phyloP scores from a whole-genome alignment of 2,797 vertebrate species.

The Squalus acanthias region DNA sequence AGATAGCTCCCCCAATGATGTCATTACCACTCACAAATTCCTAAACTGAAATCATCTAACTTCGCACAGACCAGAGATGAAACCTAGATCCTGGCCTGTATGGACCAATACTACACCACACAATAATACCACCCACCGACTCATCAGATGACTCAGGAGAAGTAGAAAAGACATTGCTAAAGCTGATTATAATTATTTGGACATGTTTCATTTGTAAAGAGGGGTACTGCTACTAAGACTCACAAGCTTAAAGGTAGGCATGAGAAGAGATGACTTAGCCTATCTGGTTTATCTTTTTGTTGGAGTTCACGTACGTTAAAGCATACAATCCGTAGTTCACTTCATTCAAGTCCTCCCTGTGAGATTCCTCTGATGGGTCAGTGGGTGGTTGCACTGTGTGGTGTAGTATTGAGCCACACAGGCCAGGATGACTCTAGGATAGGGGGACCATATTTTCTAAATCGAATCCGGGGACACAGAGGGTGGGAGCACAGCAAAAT shows the following conservation, averaged over 20 bases:
- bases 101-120: not conserved
- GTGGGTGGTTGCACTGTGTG: not conserved
- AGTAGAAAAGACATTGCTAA: not conserved
- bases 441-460: too few species aligned
- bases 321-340: not conserved
- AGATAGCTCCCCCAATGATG: conserved; percentile 6
- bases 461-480: too few species aligned
- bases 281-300: not conserved
- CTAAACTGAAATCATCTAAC: not conserved
- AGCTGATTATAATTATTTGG: not conserved
- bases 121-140: not conserved
- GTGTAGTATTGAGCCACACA: not conserved
- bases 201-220: not conserved
- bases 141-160: not conserved
- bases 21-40: conserved; percentile 14
- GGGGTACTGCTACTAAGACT: not conserved
- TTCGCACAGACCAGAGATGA: not conserved
- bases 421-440: not conserved
- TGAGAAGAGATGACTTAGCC: not conserved
- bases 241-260: not conserved
- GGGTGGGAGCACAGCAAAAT: too few species aligned
- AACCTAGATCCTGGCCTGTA: not conserved
- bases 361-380: not conserved
- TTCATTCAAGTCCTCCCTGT: not conserved
- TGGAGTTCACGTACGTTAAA: not conserved